Conservation (phyloP, 1,140 invertebrate genomes). For the Chymomyza costata region DNA sequence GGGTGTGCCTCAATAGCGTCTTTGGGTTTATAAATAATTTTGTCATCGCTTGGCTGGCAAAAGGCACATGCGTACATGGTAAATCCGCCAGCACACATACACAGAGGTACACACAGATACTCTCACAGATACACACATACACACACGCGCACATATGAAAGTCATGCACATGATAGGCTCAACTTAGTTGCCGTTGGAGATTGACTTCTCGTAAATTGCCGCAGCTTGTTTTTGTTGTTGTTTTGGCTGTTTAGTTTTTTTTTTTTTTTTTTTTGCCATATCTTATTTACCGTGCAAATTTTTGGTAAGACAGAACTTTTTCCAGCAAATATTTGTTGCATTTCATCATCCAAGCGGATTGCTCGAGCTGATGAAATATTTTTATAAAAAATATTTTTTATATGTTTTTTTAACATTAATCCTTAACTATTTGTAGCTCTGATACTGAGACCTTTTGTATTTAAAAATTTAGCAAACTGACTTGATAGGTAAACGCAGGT, state of each 20-base stretch:
- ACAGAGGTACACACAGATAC: no score
- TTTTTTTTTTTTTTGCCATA: constrained; percentile 13
- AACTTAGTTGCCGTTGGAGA: constrained; percentile 13
- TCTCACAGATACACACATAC: no score
- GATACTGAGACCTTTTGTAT: no score
- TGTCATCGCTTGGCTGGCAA: constrained; percentile 53
- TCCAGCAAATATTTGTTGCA: constrained; percentile 45
- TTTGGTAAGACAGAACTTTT: constrained; percentile 6
- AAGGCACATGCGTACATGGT: constrained; percentile 6
- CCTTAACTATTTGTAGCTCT: no score
- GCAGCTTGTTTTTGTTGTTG: constrained; percentile 11
- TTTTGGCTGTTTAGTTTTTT: constrained; percentile 1
- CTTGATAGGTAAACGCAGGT: no score
- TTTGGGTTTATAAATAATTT: constrained; percentile 20
- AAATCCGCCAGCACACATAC: constrained; percentile 35
- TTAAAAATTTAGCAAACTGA: no score
- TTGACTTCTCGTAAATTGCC: constrained; percentile 43
- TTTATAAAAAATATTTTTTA: constrained; percentile 6
- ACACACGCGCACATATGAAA: constrained; percentile 61
- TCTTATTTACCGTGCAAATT: constrained; percentile 20
- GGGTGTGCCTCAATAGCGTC: constrained; percentile 28
- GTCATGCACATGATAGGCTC: constrained; percentile 36
- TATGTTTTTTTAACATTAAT: constrained; percentile 5
- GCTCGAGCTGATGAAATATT: constrained; percentile 30
- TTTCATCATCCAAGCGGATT: constrained; percentile 60